phyloP scores from a whole-genome alignment of 1,140 invertebrate species.

The Lepidurus couesii region DNA sequence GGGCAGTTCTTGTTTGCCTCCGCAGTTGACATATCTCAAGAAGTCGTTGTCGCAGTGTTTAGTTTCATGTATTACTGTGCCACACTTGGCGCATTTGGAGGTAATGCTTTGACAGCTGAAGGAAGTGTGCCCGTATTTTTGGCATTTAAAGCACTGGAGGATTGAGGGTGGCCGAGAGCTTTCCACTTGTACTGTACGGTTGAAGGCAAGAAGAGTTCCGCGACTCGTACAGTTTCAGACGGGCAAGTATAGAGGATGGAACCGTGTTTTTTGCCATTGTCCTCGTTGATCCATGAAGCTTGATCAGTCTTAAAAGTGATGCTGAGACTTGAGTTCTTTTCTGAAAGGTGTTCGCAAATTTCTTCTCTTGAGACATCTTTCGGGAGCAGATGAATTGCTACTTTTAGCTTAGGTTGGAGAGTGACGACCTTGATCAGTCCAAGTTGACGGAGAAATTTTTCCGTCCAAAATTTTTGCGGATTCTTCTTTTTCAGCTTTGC shows the following conservation, averaged over 20 bases:
- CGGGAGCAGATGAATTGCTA: not conserved
- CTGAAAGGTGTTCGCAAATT: not conserved
- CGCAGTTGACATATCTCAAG: not conserved
- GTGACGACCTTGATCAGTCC: not conserved
- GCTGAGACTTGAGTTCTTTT: not conserved
- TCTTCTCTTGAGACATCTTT: conserved; percentile 1
- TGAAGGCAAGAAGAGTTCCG: not conserved
- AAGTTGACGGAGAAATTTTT: not conserved
- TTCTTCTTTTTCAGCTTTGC: not conserved
- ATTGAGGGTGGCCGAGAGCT: not conserved
- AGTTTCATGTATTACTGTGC: not conserved
- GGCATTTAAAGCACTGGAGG: not conserved
- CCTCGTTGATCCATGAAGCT: not conserved
- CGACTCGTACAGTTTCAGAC: not conserved
- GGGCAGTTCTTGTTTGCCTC: conserved; percentile 4
- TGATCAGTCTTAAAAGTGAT: not conserved
- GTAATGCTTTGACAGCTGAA: not conserved
- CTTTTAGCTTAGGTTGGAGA: not conserved
- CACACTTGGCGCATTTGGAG: not conserved
- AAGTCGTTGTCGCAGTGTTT: not conserved
- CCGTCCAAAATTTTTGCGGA: not conserved
- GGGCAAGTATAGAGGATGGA: not conserved
- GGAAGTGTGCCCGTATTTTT: not conserved
- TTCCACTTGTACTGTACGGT: not conserved
- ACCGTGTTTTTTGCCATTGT: not conserved